These are phyloP conservation scores for Piscicola geometra DNA, from an alignment of 2,888 invertebrate genomes.

Conservation along the genomic window DNA sequence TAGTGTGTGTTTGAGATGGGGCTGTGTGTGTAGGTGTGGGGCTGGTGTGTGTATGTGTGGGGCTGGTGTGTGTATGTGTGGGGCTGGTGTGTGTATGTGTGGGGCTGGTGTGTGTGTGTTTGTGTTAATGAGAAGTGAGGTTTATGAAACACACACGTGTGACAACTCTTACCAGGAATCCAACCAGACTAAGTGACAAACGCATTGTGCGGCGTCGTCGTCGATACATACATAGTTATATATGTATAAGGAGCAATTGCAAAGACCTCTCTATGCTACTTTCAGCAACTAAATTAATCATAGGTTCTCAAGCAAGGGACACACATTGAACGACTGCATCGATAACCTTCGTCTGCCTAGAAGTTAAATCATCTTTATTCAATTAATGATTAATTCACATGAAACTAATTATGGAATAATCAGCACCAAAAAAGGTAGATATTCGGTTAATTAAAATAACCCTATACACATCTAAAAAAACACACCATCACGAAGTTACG, in stretches of 20 bases:
- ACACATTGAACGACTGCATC: neutral
- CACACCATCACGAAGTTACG: too few species aligned
- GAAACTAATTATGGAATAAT: too few species aligned
- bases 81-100: neutral
- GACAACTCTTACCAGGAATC: neutral
- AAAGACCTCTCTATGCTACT: constrained; percentile 30
- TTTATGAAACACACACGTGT: neutral
- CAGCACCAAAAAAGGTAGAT: too few species aligned
- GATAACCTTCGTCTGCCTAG: neutral
- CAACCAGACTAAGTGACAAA: neutral
- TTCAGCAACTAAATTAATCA: constrained; percentile 27
- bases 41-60: too few species aligned
- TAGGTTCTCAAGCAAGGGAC: constrained; percentile 27
- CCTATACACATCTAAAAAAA: too few species aligned
- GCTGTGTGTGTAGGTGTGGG: too few species aligned
- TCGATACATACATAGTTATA: neutral
- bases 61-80: too few species aligned
- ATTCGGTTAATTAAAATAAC: too few species aligned
- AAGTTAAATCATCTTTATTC: constrained; percentile 12
- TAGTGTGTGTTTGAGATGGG: too few species aligned
- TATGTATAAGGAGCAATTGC: neutral
- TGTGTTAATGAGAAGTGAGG: neutral
- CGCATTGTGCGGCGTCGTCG: too few species aligned
- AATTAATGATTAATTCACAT: too few species aligned
- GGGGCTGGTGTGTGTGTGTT: neutral